phyloP scores from a whole-genome alignment of 2,113 vertebrate species.

The Rhinogobius similis region DNA sequence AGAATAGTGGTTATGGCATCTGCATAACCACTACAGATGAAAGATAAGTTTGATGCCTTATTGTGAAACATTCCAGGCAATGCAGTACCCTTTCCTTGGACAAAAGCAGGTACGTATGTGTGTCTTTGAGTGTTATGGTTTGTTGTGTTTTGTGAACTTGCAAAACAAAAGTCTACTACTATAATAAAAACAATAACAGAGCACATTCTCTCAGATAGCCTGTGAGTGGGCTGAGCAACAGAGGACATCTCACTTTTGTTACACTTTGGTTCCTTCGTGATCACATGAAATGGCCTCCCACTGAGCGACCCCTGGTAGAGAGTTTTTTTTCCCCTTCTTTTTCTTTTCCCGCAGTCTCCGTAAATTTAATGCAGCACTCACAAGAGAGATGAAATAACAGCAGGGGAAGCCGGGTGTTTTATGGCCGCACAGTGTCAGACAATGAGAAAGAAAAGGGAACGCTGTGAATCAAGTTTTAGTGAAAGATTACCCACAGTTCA shows the following conservation, averaged over 20 bases:
- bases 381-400: slow-evolving; percentile 50
- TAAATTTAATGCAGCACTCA: slow-evolving; percentile 30
- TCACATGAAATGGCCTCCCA: slow-evolving; percentile 24
- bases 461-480: slow-evolving; percentile 13
- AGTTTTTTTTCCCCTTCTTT: not conserved
- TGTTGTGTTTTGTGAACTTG: not conserved
- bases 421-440: slow-evolving; percentile 8
- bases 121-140: not conserved
- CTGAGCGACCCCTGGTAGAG: slow-evolving; percentile 13
- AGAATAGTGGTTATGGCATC: too few species aligned
- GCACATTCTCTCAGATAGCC: slow-evolving; percentile 9
- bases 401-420: slow-evolving; percentile 22
- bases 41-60: not conserved
- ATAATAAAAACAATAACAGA: not conserved
- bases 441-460: slow-evolving; percentile 3
- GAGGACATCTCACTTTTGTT: slow-evolving; percentile 26
- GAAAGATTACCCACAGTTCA: slow-evolving; percentile 13
- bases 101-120: too few species aligned
- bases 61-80: not conserved
- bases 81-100: not conserved
- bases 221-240: slow-evolving; percentile 24
- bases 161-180: not conserved
- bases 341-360: slow-evolving; percentile 7
- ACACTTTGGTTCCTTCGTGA: slow-evolving; percentile 25
- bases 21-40: too few species aligned